Conservation (phyloP, 2,113 vertebrate genomes). For the Nothocercus julius region DNA sequence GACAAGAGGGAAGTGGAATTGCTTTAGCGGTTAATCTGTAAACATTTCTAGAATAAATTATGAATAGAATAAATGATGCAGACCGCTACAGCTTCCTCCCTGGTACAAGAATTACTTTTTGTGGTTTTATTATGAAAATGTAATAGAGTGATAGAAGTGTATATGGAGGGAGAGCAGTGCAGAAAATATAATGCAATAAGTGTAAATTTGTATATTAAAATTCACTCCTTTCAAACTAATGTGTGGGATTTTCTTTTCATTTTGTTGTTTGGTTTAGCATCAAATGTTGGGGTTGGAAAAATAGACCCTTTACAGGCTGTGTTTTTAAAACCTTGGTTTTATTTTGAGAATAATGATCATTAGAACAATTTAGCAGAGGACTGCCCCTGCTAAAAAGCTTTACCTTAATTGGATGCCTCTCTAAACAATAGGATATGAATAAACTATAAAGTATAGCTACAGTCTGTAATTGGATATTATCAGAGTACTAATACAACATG, state of each 20-base stretch:
- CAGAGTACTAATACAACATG: neutral
- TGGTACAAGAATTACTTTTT: neutral
- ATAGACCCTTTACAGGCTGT: neutral
- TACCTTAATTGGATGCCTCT: neutral
- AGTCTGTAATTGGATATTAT: neutral
- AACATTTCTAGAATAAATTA: neutral
- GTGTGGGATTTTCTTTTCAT: neutral
- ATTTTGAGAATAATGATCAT: neutral
- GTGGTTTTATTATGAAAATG: neutral
- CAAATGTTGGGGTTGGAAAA: neutral
- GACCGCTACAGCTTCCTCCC: neutral
- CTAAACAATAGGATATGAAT: neutral
- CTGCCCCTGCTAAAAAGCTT: neutral
- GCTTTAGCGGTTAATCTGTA: neutral
- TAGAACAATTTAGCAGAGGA: neutral
- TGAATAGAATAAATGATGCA: neutral
- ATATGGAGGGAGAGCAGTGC: neutral
- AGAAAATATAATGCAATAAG: neutral
- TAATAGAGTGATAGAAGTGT: neutral
- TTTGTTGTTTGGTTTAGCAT: neutral
- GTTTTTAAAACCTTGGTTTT: neutral
- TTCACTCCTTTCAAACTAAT: constrained; percentile 1
- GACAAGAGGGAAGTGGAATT: neutral
- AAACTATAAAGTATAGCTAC: neutral
- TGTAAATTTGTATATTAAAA: constrained; percentile 66